A percentile compares a stretch with the other conserved stretches of the same genome.
phyloP scores from a whole-genome alignment of 2,888 invertebrate species.

The Lagria hirta region DNA sequence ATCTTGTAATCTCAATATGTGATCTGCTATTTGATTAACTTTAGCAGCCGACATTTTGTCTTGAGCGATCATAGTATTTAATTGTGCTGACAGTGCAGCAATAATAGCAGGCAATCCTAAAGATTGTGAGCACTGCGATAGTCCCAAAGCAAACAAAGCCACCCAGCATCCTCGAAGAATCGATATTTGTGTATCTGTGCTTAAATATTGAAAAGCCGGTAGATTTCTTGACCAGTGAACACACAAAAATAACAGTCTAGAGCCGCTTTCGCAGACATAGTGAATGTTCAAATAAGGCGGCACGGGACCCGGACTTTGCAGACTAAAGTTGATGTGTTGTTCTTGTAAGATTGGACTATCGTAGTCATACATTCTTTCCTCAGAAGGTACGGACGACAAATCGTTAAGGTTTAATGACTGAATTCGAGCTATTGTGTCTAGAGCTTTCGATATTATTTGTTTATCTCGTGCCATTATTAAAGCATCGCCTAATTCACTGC shows the following conservation, averaged over 20 bases:
- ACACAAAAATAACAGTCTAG: constrained; percentile 84
- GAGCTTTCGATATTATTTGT: constrained; percentile 63
- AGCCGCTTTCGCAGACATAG: constrained; percentile 94
- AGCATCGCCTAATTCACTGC: constrained; percentile 60
- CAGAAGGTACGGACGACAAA: constrained; percentile 44
- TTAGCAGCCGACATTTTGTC: constrained; percentile 77
- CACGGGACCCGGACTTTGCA: constrained; percentile 76
- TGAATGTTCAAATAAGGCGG: constrained; percentile 91
- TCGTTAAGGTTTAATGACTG: constrained; percentile 51
- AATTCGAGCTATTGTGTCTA: constrained; percentile 67
- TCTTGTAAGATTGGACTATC: constrained; percentile 69
- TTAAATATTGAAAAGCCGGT: constrained; percentile 77
- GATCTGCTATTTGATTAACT: constrained; percentile 71
- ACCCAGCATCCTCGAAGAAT: constrained; percentile 89
- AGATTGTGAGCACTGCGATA: constrained; percentile 81
- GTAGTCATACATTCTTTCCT: constrained; percentile 50
- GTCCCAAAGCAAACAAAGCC: constrained; percentile 85
- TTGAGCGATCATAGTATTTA: constrained; percentile 72
- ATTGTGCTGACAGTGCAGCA: constrained; percentile 77
- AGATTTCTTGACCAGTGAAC: constrained; percentile 89
- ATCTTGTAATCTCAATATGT: constrained; percentile 80
- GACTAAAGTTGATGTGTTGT: constrained; percentile 70
- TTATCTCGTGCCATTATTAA: constrained; percentile 65
- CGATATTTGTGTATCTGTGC: constrained; percentile 81
- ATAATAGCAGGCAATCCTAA: constrained; percentile 80